Percentiles rank a stretch among this genome's conserved stretches.
These are phyloP conservation scores for Bucco capensis DNA, from an alignment of 2,113 vertebrate genomes.

Conservation along the genomic window DNA sequence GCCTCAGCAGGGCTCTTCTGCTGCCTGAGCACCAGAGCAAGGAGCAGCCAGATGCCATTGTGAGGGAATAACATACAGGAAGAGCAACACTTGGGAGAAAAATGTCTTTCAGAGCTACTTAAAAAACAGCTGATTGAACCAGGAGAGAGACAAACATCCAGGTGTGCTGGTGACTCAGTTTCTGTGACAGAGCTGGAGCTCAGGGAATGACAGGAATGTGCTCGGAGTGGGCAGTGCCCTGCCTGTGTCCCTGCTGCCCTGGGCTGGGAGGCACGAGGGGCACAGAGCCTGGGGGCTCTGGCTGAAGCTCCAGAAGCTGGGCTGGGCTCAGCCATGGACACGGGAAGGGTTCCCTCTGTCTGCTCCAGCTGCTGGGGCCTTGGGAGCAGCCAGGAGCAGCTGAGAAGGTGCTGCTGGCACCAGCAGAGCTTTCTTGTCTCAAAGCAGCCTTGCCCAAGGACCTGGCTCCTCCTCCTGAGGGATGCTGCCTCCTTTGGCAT, in stretches of 20 bases:
- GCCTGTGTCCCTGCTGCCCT: not conserved
- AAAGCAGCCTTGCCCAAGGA: not conserved
- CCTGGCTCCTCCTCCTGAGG: not conserved
- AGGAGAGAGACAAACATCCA: not conserved
- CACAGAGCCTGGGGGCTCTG: not conserved
- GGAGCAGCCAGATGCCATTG: slow-evolving; percentile 20
- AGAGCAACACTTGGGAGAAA: slow-evolving; percentile 14
- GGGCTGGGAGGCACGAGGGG: not conserved
- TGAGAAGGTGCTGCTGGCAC: not conserved
- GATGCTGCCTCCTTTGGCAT: fast-evolving
- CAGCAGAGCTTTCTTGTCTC: not conserved
- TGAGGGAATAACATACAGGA: not conserved
- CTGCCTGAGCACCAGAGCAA: not conserved
- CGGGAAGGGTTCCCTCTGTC: not conserved
- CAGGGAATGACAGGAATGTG: slow-evolving; percentile 14
- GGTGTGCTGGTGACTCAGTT: slow-evolving; percentile 40
- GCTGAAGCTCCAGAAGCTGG: not conserved
- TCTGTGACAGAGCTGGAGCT: not conserved
- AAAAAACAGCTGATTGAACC: slow-evolving; percentile 64
- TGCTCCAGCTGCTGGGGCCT: fast-evolving
- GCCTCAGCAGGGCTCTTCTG: not conserved
- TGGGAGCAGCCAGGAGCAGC: not conserved
- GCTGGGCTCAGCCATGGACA: not conserved
- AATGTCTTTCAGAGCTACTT: slow-evolving; percentile 66
- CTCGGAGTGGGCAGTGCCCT: not conserved